Conservation (phyloP, 2,797 vertebrate genomes). For the Cyclura pinguis region DNA sequence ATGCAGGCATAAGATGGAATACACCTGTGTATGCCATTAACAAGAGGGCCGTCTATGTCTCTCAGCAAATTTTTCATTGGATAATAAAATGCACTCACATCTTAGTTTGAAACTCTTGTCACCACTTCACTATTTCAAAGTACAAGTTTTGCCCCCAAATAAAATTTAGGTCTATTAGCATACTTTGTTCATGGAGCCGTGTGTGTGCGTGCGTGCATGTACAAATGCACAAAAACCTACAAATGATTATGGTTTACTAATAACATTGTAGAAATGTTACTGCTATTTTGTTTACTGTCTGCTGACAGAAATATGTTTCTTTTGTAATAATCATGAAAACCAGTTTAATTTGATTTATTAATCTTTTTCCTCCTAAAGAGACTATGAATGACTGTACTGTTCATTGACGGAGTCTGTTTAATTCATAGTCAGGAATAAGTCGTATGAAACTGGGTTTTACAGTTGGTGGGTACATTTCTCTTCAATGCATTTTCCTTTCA, state of each 20-base stretch:
- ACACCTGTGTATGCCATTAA: no score
- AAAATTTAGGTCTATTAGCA: neutral
- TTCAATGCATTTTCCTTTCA: neutral
- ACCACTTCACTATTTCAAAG: neutral
- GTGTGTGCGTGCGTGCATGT: no score
- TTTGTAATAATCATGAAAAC: neutral
- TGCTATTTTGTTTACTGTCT: conserved; percentile 9
- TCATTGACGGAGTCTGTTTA: neutral
- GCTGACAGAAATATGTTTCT: neutral
- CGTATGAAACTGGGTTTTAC: neutral
- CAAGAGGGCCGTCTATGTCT: neutral
- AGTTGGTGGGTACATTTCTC: neutral
- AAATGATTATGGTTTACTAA: neutral
- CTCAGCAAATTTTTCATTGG: neutral
- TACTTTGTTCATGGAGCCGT: neutral
- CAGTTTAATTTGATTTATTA: conserved; percentile 5
- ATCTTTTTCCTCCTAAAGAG: accelerated
- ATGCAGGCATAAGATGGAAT: no score
- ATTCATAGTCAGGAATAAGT: neutral
- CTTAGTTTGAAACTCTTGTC: neutral
- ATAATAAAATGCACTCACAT: neutral
- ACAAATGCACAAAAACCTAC: neutral
- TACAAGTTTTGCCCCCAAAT: neutral
- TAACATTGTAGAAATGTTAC: neutral
- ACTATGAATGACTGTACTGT: neutral